A percentile compares a stretch with the other conserved stretches of the same genome.
Conservation (phyloP, 2,888 invertebrate species). For the Esperia sulphurella region DNA sequence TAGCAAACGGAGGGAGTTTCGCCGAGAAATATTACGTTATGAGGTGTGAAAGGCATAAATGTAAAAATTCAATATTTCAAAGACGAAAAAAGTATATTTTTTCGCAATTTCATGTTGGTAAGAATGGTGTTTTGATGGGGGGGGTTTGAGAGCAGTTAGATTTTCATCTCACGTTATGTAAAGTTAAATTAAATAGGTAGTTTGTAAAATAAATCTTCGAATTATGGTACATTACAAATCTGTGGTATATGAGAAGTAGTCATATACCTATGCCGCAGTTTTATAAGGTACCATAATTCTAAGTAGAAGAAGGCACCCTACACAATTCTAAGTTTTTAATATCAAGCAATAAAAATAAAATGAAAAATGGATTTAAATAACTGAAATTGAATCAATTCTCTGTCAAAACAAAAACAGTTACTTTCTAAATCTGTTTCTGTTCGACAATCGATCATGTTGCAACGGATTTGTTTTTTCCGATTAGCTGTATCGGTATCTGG, state of each 20-base stretch:
- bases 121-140: constrained; percentile 53
- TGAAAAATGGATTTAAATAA: neutral
- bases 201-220: too few species aligned
- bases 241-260: too few species aligned
- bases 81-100: constrained; percentile 58
- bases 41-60: constrained; percentile 78
- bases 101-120: constrained; percentile 55
- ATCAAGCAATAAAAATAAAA: neutral
- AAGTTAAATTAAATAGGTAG: neutral
- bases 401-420: constrained; percentile 20
- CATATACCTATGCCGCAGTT: too few species aligned
- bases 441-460: constrained; percentile 63
- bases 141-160: constrained; percentile 24
- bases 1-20: constrained; percentile 54
- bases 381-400: constrained; percentile 10
- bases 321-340: too few species aligned
- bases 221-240: too few species aligned
- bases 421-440: constrained; percentile 24
- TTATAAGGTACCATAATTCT: too few species aligned
- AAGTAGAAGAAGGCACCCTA: too few species aligned
- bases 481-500: constrained; percentile 67
- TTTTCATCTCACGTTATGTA: constrained; percentile 16
- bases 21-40: constrained; percentile 76
- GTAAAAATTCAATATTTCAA: constrained; percentile 78
- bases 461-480: constrained; percentile 74